phyloP scores from a whole-genome alignment of 2,113 vertebrate species.

The Baryphthengus martii region DNA sequence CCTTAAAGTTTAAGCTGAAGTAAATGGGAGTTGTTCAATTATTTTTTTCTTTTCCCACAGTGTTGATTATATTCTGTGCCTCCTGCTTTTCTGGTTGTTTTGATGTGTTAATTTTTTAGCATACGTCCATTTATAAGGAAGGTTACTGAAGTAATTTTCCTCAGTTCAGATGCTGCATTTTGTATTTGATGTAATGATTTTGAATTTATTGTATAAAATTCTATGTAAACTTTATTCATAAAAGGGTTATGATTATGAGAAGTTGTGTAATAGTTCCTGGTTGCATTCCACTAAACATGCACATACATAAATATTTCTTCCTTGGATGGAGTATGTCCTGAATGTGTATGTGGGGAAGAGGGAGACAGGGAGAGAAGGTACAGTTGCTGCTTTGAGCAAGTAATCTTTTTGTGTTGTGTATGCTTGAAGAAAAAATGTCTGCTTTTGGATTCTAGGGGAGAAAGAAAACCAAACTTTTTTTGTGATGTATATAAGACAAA shows the following conservation, averaged over 20 bases:
- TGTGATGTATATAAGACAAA: accelerated
- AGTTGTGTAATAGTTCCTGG: neutral
- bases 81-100: slow-evolving; percentile 55
- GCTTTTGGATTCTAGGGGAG: neutral
- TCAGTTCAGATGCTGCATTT: neutral
- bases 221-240: neutral
- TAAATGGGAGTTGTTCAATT: neutral
- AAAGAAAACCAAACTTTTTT: neutral
- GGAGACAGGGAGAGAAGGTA: neutral
- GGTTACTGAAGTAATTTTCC: neutral
- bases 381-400: neutral
- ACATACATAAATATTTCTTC: neutral
- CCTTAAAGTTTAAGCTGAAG: neutral
- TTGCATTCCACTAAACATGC: neutral
- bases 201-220: neutral
- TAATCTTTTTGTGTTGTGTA: neutral
- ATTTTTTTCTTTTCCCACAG: slow-evolving; percentile 18
- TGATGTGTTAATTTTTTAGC: slow-evolving; percentile 44
- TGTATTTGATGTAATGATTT: slow-evolving; percentile 7
- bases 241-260: neutral
- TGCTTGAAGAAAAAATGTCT: neutral
- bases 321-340: neutral
- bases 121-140: neutral
- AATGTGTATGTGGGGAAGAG: neutral
- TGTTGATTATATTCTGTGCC: slow-evolving; percentile 12